Conservation (phyloP, 2,113 vertebrate genomes). For the Rattus rattus region DNA sequence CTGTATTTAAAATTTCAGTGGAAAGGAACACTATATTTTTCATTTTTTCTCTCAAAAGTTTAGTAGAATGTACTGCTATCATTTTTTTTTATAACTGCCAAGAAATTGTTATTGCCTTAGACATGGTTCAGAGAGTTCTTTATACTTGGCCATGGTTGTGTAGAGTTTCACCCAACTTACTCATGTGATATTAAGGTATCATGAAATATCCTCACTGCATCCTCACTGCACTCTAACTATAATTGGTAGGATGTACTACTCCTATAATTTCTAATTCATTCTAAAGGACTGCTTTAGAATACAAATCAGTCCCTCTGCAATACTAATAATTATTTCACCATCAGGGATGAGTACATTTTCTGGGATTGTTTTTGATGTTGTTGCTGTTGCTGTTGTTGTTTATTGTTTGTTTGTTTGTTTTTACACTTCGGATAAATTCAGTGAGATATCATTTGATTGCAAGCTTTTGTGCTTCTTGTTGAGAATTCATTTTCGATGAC, state of each 20-base stretch:
- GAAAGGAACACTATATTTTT: neutral
- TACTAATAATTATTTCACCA: neutral
- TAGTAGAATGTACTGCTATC: neutral
- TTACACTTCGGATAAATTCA: neutral
- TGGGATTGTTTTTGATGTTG: neutral
- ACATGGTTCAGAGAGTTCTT: neutral
- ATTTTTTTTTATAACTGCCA: neutral
- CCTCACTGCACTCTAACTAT: neutral
- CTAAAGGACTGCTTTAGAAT: neutral
- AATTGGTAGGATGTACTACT: neutral
- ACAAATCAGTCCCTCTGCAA: rapidly evolving
- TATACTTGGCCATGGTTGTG: neutral
- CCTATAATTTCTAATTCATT: neutral
- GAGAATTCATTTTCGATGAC: neutral
- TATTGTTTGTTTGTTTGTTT: neutral
- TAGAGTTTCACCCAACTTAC: neutral
- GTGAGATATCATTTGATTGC: neutral
- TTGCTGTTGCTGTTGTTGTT: neutral
- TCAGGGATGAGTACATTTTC: neutral
- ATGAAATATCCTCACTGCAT: neutral
- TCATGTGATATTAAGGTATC: neutral
- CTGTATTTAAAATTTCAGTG: neutral
- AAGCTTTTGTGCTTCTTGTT: neutral
- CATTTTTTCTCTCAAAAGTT: neutral
- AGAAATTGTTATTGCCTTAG: neutral